Conservation (phyloP, 2,888 invertebrate species). For the Drosophila hamatofila region DNA sequence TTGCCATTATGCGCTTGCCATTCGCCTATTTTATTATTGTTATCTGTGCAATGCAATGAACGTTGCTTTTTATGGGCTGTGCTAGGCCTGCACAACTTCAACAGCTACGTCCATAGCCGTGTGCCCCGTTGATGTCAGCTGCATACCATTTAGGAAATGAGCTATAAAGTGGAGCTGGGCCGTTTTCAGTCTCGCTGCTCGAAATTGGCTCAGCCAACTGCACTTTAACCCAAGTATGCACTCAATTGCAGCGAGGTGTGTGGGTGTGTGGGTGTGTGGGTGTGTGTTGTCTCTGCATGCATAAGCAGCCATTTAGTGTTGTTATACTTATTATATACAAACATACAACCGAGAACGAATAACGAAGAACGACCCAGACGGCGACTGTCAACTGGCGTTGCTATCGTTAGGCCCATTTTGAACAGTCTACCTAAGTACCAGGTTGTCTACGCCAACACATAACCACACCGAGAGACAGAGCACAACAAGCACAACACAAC, state of each 20-base stretch:
- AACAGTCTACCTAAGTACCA: slow-evolving; percentile 71
- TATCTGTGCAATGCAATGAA: slow-evolving; percentile 22
- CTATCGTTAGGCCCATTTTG: slow-evolving; percentile 73
- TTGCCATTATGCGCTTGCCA: not conserved
- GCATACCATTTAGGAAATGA: slow-evolving; percentile 80
- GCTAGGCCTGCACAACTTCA: slow-evolving; percentile 42
- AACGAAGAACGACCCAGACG: slow-evolving; percentile 30
- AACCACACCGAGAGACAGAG: slow-evolving; percentile 1
- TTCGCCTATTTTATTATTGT: not conserved
- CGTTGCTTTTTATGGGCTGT: slow-evolving; percentile 55
- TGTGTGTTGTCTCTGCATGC: slow-evolving; percentile 69
- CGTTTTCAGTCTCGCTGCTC: slow-evolving; percentile 46
- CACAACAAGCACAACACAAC: slow-evolving; percentile 26
- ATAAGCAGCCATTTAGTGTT: slow-evolving; percentile 80
- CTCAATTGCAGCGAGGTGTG: slow-evolving; percentile 68
- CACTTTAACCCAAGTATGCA: slow-evolving; percentile 75
- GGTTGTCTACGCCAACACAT: slow-evolving; percentile 49
- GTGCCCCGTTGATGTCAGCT: slow-evolving; percentile 45
- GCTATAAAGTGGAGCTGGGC: slow-evolving; percentile 71
- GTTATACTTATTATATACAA: slow-evolving; percentile 74
- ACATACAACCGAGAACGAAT: slow-evolving; percentile 22
- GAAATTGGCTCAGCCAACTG: slow-evolving; percentile 76
- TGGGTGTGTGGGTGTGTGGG: slow-evolving; percentile 11
- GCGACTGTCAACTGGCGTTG: slow-evolving; percentile 63
- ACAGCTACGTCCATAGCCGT: not conserved